Evolutionary conservation across 1,140 invertebrate species (phyloP).

Genomic region (Bombus soroeensis): DNA sequence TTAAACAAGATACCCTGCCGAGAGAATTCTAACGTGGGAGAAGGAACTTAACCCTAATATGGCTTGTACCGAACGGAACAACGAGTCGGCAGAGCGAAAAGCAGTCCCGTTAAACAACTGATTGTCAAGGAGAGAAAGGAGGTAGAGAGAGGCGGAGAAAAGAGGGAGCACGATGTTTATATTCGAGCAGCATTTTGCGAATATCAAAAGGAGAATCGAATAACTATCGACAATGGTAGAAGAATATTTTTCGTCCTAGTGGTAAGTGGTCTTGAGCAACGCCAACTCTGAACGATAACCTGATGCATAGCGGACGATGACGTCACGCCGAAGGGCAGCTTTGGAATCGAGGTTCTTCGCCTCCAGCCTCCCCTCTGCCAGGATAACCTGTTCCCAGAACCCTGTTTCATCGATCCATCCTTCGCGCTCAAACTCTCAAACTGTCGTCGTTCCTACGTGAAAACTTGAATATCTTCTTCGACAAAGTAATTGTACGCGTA

Average conservation of each 20-base stretch:
- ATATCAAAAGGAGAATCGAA: neutral
- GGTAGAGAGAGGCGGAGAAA: neutral
- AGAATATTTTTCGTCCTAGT: neutral
- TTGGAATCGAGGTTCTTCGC: constrained; percentile 44
- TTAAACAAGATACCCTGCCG: neutral
- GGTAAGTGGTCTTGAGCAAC: neutral
- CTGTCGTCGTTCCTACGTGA: neutral
- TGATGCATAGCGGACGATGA: constrained; percentile 45
- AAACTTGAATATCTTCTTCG: neutral
- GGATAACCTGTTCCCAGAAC: constrained; percentile 56
- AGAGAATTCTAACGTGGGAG: neutral
- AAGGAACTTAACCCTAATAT: neutral
- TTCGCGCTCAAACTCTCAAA: neutral
- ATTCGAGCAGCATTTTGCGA: neutral
- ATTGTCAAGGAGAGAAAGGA: neutral
- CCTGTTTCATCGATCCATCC: constrained; percentile 31
- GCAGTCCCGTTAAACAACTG: neutral
- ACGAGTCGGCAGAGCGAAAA: constrained; percentile 6
- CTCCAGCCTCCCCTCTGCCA: constrained; percentile 33
- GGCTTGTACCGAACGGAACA: neutral
- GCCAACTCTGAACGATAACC: constrained; percentile 45
- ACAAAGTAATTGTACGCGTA: neutral
- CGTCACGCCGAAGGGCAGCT: constrained; percentile 43
- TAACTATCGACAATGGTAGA: too few species aligned
- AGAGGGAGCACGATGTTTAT: neutral